These are phyloP conservation scores for Norana najaformis DNA, from an alignment of 2,888 invertebrate genomes.

Conservation along the genomic window DNA sequence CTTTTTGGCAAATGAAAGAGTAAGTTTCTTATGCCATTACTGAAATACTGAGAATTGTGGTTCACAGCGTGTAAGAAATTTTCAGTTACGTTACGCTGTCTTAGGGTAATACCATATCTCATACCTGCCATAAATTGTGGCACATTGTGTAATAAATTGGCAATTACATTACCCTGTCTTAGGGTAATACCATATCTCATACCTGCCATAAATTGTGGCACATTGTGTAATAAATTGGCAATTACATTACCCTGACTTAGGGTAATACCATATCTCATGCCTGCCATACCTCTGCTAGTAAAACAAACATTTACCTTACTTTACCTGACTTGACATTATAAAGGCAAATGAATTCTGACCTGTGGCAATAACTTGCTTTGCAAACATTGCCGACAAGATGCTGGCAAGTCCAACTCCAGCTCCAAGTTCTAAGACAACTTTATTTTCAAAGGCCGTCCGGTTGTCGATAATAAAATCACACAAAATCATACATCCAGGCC, in stretches of 20 bases:
- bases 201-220: too few relatives aligned
- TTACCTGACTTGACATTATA: not conserved
- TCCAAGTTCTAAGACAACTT: conserved; percentile 36
- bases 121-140: too few relatives aligned
- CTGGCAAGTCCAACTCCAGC: conserved; percentile 36
- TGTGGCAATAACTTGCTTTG: conserved; percentile 37
- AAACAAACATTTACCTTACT: not conserved
- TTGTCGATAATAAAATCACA: conserved; percentile 38
- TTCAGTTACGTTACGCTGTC: too few relatives aligned
- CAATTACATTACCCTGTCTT: too few relatives aligned
- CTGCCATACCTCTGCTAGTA: not conserved
- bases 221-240: not conserved
- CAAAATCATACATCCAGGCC: conserved; percentile 36
- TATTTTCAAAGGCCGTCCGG: conserved; percentile 24
- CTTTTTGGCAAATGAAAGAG: too few relatives aligned
- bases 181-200: too few relatives aligned
- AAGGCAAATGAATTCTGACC: conserved; percentile 26
- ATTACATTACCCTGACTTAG: not conserved
- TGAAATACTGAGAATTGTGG: too few relatives aligned
- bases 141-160: too few relatives aligned
- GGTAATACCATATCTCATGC: too few relatives aligned
- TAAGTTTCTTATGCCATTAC: too few relatives aligned
- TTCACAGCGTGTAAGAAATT: too few relatives aligned
- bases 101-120: too few relatives aligned
- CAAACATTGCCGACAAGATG: conserved; percentile 32